These are phyloP conservation scores for Patagioenas fasciata DNA, from an alignment of 2,113 vertebrate genomes.

Conservation along the genomic window DNA sequence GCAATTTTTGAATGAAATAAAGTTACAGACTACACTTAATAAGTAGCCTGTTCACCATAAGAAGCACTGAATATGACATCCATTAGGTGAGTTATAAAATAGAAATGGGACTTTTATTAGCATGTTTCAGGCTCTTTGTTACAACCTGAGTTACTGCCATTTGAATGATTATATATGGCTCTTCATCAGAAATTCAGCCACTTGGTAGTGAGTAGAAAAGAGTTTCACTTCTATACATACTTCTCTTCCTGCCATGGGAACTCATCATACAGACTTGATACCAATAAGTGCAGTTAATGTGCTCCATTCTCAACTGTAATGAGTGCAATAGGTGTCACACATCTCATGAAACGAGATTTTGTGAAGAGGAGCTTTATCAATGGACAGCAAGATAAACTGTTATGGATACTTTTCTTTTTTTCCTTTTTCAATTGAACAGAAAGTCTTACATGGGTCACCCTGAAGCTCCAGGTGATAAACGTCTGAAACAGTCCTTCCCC, in stretches of 20 bases:
- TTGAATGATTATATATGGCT: slow-evolving; percentile 40
- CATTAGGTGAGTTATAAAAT: slow-evolving; percentile 44
- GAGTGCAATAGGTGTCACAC: not conserved
- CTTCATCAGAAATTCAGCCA: slow-evolving; percentile 45
- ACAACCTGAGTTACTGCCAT: slow-evolving; percentile 23
- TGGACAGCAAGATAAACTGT: not conserved
- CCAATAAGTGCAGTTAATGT: not conserved
- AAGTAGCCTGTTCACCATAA: slow-evolving; percentile 33
- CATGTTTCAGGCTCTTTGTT: slow-evolving; percentile 29
- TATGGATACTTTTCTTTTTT: not conserved
- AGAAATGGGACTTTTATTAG: slow-evolving; percentile 51
- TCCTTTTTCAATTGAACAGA: not conserved
- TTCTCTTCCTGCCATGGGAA: not conserved
- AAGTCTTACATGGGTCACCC: not conserved
- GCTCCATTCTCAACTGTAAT: not conserved
- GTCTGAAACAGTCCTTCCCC: not conserved
- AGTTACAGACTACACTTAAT: slow-evolving; percentile 41
- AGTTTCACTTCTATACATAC: not conserved
- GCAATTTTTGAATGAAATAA: slow-evolving; percentile 55
- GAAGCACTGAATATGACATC: slow-evolving; percentile 33
- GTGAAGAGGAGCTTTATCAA: not conserved
- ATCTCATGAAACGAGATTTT: not conserved
- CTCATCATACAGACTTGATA: not conserved
- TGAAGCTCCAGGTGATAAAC: not conserved
- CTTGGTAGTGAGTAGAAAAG: not conserved